phyloP scores from a whole-genome alignment of 2,888 invertebrate species.

The Pemphredon lugubris region DNA sequence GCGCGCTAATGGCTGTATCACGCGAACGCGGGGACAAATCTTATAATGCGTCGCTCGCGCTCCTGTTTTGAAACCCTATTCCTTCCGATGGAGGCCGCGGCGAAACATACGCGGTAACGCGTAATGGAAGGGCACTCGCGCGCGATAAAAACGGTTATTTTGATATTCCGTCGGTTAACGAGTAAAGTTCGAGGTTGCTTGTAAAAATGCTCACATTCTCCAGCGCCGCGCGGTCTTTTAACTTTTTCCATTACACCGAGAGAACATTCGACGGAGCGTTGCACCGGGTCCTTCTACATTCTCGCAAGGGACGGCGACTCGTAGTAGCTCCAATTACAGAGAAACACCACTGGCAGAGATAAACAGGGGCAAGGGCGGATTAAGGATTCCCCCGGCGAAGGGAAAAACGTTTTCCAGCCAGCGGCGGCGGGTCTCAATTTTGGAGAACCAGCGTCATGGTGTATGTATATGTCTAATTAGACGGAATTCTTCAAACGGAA shows the following conservation, averaged over 20 bases:
- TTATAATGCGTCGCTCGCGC: background rate
- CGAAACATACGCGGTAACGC: background rate
- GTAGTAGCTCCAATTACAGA: constrained; percentile 39
- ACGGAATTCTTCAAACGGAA: background rate
- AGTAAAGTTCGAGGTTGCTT: constrained; percentile 47
- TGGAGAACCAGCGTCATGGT: background rate
- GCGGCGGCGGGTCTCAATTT: constrained; percentile 23
- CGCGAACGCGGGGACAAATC: background rate
- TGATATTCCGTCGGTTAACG: constrained; percentile 40
- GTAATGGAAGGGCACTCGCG: background rate
- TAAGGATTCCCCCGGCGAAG: constrained; percentile 31
- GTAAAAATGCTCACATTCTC: constrained; percentile 24
- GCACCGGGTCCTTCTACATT: constrained; percentile 6
- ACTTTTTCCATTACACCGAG: constrained; percentile 49
- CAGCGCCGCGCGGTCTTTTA: constrained; percentile 24
- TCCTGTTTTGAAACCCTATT: background rate
- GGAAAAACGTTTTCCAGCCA: constrained; percentile 22
- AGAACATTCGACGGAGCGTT: constrained; percentile 33
- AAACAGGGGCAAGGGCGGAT: constrained; percentile 41
- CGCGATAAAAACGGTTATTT: constrained; percentile 30
- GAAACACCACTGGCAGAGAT: constrained; percentile 31
- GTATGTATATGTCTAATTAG: too few species aligned
- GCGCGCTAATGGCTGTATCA: background rate
- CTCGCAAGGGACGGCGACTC: constrained; percentile 14
- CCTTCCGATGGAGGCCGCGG: background rate